Evolutionary conservation across 64 coral and sea anemone species (phyloP), one percentile per base, ranked within the genome.

Genomic region (Pocillopora damicornis): DNA sequence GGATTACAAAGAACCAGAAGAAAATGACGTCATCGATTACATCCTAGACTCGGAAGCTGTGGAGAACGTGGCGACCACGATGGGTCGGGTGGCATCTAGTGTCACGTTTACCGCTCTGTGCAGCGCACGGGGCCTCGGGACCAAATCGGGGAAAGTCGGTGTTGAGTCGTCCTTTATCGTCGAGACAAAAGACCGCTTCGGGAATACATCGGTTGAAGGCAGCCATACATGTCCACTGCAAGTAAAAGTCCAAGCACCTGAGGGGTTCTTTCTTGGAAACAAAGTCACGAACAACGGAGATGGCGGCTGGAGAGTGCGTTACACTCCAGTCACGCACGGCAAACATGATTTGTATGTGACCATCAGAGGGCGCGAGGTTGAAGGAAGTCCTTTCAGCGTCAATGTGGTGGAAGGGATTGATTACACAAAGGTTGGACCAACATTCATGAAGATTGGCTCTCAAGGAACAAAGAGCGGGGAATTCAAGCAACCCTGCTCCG

Each of bases 401-500:
- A 93, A 93, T 58, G 94, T 97, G 13, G 71, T 89, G 3, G 94
- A 97, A 73, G 94, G 94, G 13, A 97, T 97, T 7, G 94, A 97
- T 20, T 97, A 97, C 26, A 73, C 90, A 75, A 95, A 88, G 42
- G 91, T 89, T 35, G 91, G 90, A 35, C 88, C 91, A 1, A 84
- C 78, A 12, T 97, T 93, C 57, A 93, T 97, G 82, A 97, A 93
- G 88, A 89, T 97, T 68, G 94, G 94, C 16, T 93, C 91, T 38
- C 88, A 90, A 74, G 94, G 94, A 37, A 89, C 91, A n/a, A 97
- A 97, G 61, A 88, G 83, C 63, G 94, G 94, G 12, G 94, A 97
- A 62, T 97, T 97, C 35, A 92, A 93, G 45, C 94, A 97, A 64
- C 94, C 94, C 76, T 92, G 94, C 68, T 92, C 94, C n/a, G 94